Percentiles rank a stretch among this genome's conserved stretches.
Conservation (phyloP, 2,797 vertebrate genomes). For the Pangasius mekongensis region DNA sequence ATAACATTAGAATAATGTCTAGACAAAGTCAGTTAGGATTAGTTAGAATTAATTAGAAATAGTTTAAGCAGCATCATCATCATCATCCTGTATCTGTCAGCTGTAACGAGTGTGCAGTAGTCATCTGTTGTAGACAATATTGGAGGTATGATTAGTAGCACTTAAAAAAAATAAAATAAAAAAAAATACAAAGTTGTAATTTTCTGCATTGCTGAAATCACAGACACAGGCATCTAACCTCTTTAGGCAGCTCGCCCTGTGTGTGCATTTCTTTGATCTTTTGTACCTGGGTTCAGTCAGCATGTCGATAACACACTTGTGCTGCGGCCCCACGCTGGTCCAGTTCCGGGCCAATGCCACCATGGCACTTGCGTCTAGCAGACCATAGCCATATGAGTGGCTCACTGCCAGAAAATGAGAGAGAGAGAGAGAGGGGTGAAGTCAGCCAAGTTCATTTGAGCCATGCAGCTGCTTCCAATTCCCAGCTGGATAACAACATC, state of each 20-base stretch:
- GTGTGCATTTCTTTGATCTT: constrained; percentile 23
- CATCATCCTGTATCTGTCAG: background rate
- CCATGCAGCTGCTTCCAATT: constrained; percentile 34
- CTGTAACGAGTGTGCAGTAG: background rate
- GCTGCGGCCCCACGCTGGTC: constrained; percentile 87
- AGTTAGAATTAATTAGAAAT: background rate
- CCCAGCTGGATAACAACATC: constrained; percentile 13
- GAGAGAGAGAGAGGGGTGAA: constrained; percentile 5
- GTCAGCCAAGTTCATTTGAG: constrained; percentile 24
- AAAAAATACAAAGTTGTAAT: background rate
- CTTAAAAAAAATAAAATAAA: background rate
- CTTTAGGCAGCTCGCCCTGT: background rate
- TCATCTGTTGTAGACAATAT: background rate
- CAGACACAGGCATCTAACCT: background rate
- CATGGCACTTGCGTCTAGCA: constrained; percentile 91
- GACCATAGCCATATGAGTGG: constrained; percentile 93
- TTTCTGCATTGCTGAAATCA: background rate
- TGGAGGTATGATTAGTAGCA: background rate
- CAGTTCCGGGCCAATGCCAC: constrained; percentile 91
- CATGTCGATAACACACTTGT: constrained; percentile 88
- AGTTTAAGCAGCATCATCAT: background rate
- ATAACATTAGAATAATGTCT: background rate
- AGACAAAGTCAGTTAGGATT: background rate
- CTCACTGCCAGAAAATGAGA: constrained; percentile 80
- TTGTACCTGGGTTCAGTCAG: constrained; percentile 86